Evolutionary conservation across 2,797 vertebrate species (phyloP), one percentile per base, ranked within the genome.

Genomic region (Chloroceryle amazona): DNA sequence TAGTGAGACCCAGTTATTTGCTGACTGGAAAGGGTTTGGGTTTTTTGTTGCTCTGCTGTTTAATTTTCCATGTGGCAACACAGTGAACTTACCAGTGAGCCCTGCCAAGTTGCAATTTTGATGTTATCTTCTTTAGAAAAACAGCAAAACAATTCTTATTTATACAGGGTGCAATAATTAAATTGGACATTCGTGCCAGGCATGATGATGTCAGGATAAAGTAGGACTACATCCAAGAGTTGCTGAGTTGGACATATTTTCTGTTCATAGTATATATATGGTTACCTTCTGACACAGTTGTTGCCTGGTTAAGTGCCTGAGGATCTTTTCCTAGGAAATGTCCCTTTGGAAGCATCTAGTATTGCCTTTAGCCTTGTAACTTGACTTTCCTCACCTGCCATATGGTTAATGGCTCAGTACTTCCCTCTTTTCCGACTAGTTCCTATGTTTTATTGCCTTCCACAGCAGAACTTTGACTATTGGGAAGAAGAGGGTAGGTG

Each of bases 71-170:
- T 94, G 83, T 96, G 83, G 93, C 91, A 97, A 96, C 39, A 47
- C 37, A 84, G 89, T 79, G 68, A 95, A 93, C 86, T 92, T 94
- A 89, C 35, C 78, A 75, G 78, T 87, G 84, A 91, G 78, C 21
- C 18, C 28, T 91, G 95, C 93, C 95, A 95, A 85, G 33, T 9
- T 89, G 86, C 91, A 95, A 62, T 87, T 89, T 80, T 80, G 93
- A 96, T 92, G 22, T 82, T 96, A 97, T 96, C 96, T 93, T 81
- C 18, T 87, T 96, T 96, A 93, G 90, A 81, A 96, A 94, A 93
- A 22, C 78, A 74, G 16, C 76, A 82, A 96, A 96, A 93, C 72
- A 94, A 83, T 86, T 82, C 81, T 91, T 96, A 96, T 94, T 93
- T 96, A 37, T 65, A 54, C 21, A 62, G 76, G 18, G 39, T 82